Evolutionary conservation across 1,140 invertebrate genomes (phyloP), one percentile per base, ranked within the genome.

Genomic region (Penaeus chinensis): DNA sequence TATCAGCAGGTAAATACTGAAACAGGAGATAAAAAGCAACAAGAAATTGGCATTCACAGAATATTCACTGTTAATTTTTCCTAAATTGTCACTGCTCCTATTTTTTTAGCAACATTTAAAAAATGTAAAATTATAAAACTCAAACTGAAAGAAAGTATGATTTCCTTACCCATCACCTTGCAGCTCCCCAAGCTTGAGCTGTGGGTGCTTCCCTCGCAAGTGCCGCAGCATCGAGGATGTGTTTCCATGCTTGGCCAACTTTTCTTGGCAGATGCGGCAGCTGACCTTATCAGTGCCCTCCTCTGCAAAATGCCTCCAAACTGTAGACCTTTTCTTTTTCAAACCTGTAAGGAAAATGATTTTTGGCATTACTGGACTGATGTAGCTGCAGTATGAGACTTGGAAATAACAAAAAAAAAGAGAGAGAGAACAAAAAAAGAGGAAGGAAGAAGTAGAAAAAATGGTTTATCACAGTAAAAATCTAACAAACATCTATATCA

Each of bases 191-290:
- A 87, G 66, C 60, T 87, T 87, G 65, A 87, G 79, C 85, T 87
- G 85, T 7, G 85, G 85, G 24, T 87, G 85, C 42, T 87, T 87
- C 32, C 85, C 85, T 20, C 85, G 78, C 20, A 87, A 77, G 65
- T 87, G 85, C 8, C 85, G 78, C 65, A 87, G 79, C 85, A 87
- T 87, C 47, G 85, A 87, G 16, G 85, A 87, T 20, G 85, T 87
- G 69, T 87, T 87, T 13, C 85, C 85, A 10, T 87, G 85, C 78
- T 87, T 87, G 66, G 85, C 85, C 85, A 87, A 32, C 37, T 82
- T 82, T 60, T 87, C 79, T 16, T 77, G 54, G 24, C 80, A 87
- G 32, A 87, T 82, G 8, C 80, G 22, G 42, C 86, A 87, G 71
- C 69, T 82, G 19, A 87, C 86, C 62, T 87, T 87, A 62, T 82